Evolutionary conservation across 2,888 invertebrate genomes (phyloP).

Genomic region (Ditylenchus weischeri): DNA sequence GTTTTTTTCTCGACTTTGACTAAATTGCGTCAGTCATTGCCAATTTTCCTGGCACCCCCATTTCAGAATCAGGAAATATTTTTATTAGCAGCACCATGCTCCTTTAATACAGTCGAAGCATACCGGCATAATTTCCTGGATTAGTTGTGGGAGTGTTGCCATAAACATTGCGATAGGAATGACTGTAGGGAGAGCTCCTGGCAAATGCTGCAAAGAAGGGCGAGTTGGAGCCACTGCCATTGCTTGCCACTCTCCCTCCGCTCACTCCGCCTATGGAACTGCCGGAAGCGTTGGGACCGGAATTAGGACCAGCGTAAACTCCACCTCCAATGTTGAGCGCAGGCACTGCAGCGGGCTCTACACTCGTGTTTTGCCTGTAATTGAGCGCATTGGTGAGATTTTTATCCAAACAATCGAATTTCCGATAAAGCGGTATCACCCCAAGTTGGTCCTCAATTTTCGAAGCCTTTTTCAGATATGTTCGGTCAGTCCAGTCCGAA

Average conservation of each 20-base stretch:
- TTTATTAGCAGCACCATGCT: too few species aligned
- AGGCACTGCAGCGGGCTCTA: not conserved
- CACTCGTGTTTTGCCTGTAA: not conserved
- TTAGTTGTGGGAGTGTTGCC: not conserved
- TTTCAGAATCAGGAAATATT: too few species aligned
- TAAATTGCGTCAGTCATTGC: too few species aligned
- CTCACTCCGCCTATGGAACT: not conserved
- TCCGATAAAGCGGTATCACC: too few species aligned
- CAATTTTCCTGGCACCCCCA: too few species aligned
- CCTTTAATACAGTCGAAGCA: not conserved
- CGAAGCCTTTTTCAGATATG: too few species aligned
- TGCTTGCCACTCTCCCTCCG: not conserved
- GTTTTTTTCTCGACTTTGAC: too few species aligned
- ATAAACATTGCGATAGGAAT: slow-evolving; percentile 2
- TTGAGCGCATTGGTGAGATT: too few species aligned
- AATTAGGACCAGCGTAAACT: not conserved
- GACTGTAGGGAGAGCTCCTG: slow-evolving; percentile 10
- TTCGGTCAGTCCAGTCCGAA: too few species aligned
- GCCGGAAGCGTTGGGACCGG: not conserved
- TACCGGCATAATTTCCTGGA: not conserved
- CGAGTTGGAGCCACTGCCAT: not conserved
- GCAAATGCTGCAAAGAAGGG: slow-evolving; percentile 8
- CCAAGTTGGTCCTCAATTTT: too few species aligned
- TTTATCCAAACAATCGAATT: too few species aligned
- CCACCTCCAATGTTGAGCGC: not conserved